Evolutionary conservation across 2,888 invertebrate genomes (phyloP).

Genomic region (Halocaridina rubra): DNA sequence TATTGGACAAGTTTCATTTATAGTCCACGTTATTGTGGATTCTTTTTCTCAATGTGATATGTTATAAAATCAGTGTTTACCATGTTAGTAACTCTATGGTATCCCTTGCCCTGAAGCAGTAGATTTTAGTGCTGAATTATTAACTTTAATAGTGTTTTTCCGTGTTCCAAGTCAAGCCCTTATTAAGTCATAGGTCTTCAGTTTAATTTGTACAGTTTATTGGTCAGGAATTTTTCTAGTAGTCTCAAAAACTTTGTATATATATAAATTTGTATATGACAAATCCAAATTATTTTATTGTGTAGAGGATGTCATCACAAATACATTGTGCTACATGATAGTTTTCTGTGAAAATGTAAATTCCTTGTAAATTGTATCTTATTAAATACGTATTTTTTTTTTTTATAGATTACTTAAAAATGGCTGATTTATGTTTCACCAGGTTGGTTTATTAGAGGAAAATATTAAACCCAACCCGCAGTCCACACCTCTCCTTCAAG

Average conservation of each 20-base stretch:
- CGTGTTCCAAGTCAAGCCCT: no score
- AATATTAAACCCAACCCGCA: conserved; percentile 80
- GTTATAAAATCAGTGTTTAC: neutral
- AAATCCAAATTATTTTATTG: neutral
- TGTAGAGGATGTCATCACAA: neutral
- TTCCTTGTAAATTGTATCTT: neutral
- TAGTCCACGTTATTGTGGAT: no score
- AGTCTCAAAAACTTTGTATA: no score
- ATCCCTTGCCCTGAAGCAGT: neutral
- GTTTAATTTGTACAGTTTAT: no score
- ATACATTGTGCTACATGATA: neutral
- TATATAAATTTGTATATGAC: neutral
- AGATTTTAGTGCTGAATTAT: neutral
- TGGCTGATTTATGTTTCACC: neutral
- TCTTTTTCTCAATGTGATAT: no score
- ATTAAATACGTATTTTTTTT: neutral
- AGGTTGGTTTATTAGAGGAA: conserved; percentile 77
- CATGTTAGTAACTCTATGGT: neutral
- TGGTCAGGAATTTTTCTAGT: no score
- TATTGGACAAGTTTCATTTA: no score
- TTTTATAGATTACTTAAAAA: neutral
- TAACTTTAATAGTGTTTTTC: no score
- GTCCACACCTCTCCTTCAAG: conserved; percentile 88
- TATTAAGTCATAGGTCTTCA: no score
- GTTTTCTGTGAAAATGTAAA: neutral